Conservation (phyloP, 1,140 invertebrate species). For the Zaprionus davidi region DNA sequence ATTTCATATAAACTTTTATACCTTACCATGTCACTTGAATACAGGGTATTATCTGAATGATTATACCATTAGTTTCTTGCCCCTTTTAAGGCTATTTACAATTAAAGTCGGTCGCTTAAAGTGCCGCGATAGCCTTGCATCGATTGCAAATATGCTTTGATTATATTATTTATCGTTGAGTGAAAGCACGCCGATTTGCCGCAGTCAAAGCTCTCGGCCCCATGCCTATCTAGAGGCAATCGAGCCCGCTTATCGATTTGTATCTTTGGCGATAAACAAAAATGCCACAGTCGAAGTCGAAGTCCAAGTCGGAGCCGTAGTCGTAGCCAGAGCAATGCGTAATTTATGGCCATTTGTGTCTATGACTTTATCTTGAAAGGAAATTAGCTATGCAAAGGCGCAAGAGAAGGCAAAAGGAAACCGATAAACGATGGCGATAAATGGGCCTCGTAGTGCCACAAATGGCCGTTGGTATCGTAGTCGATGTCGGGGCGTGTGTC, state of each 20-base stretch:
- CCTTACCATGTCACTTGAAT: background rate
- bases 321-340: slow-evolving; percentile 43
- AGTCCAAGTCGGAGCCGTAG: slow-evolving; percentile 22
- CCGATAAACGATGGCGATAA: slow-evolving; percentile 51
- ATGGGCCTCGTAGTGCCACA: slow-evolving; percentile 53
- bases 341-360: slow-evolving; percentile 74
- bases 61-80: background rate
- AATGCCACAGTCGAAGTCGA: slow-evolving; percentile 45
- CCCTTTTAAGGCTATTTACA: slow-evolving; percentile 67
- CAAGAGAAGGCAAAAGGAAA: slow-evolving; percentile 22
- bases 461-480: slow-evolving; percentile 38
- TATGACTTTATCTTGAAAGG: slow-evolving; percentile 79
- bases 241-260: slow-evolving; percentile 32
- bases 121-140: slow-evolving; percentile 69
- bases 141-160: slow-evolving; percentile 63
- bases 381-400: slow-evolving; percentile 65
- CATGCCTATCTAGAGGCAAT: slow-evolving; percentile 62
- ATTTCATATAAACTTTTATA: background rate
- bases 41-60: background rate
- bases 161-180: slow-evolving; percentile 65
- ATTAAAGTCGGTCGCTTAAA: slow-evolving; percentile 77
- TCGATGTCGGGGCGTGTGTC: slow-evolving; percentile 18
- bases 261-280: slow-evolving; percentile 64
- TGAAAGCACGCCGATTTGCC: slow-evolving; percentile 53
- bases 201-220: background rate